Evolutionary conservation across 2,113 vertebrate species (phyloP).

Genomic region (Emydura subglobosa): DNA sequence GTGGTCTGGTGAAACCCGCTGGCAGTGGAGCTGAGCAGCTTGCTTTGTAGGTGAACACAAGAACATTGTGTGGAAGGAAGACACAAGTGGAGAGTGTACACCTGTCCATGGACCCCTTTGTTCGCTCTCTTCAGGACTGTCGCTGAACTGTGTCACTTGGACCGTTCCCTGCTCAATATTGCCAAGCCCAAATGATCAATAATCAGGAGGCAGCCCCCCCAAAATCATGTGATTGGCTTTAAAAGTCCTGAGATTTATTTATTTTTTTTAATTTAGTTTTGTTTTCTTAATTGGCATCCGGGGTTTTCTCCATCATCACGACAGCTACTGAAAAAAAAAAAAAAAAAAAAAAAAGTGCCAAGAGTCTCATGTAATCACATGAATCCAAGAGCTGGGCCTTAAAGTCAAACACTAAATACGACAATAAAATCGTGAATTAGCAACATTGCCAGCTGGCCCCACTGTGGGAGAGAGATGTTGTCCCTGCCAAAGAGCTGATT

Average conservation of each 20-base stretch:
- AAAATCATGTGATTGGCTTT: background rate
- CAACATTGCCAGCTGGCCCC: background rate
- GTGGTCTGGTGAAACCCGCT: background rate
- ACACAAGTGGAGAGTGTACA: background rate
- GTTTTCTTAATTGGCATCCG: background rate
- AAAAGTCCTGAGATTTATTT: background rate
- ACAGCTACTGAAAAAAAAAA: background rate
- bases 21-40: background rate
- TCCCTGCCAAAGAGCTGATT: background rate
- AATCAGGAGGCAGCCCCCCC: background rate
- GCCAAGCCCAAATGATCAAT: background rate
- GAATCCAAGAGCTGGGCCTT: background rate
- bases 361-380: background rate
- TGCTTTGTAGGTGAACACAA: background rate
- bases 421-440: background rate
- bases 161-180: background rate
- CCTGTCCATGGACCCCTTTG: background rate
- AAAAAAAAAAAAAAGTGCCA: no score
- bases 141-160: accelerated
- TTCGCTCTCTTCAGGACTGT: background rate
- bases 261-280: background rate
- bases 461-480: background rate
- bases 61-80: accelerated
- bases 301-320: background rate
- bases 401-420: background rate